Evolutionary conservation across 2,888 invertebrate species (phyloP).

Genomic region (Acrocyrtus sp.): DNA sequence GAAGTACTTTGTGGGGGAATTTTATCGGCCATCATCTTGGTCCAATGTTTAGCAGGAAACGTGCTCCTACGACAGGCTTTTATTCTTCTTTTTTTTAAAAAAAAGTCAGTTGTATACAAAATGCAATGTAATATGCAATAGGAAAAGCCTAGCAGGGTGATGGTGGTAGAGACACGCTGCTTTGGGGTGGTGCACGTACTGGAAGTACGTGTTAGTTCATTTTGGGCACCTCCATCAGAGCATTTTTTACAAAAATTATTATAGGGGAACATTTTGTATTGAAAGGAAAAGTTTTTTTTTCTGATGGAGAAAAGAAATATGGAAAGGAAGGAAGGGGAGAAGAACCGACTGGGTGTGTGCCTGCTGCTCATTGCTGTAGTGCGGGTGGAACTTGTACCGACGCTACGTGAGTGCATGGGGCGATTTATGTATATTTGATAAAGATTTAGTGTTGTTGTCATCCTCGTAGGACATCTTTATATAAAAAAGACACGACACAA

Average conservation of each 20-base stretch:
- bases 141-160: no score
- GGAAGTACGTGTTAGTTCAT: constrained; percentile 42
- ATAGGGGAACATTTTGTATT: constrained; percentile 13
- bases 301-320: constrained; percentile 14
- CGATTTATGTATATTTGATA: constrained; percentile 41
- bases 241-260: no score
- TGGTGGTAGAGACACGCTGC: no score
- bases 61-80: no score
- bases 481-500: not conserved
- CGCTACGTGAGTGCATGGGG: constrained; percentile 21
- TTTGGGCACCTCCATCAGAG: constrained; percentile 23
- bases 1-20: constrained; percentile 7
- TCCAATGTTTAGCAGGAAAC: no score
- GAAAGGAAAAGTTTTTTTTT: constrained; percentile 42
- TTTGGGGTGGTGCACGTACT: no score
- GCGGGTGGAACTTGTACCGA: constrained; percentile 36
- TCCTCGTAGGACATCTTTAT: constrained; percentile 38
- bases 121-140: no score
- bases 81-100: no score
- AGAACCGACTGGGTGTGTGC: no score
- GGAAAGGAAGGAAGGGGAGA: constrained; percentile 25
- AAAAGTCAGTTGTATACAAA: no score
- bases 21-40: constrained; percentile 34
- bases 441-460: constrained; percentile 48
- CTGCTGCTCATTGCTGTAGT: no score